A percentile compares a stretch with the other conserved stretches of the same genome.
These are phyloP conservation scores for Volucella inflata DNA, from an alignment of 2,888 invertebrate genomes.

Conservation along the genomic window DNA sequence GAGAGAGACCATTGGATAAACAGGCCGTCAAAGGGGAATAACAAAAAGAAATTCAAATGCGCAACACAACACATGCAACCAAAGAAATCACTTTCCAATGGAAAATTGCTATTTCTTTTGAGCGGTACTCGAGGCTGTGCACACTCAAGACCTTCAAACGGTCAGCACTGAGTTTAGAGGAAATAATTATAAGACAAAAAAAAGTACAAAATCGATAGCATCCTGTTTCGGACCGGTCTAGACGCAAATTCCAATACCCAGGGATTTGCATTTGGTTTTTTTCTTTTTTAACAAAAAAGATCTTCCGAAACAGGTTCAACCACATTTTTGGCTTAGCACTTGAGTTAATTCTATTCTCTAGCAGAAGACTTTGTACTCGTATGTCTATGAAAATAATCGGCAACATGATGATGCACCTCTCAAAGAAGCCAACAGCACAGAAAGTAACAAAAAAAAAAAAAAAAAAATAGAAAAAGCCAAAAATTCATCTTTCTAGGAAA, in stretches of 20 bases:
- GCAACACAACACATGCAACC: conserved; percentile 45
- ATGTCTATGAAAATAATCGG: not conserved
- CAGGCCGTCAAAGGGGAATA: conserved; percentile 39
- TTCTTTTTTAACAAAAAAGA: conserved; percentile 3
- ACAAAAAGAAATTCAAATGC: conserved; percentile 61
- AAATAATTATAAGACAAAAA: conserved; percentile 17
- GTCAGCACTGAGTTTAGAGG: conserved; percentile 23
- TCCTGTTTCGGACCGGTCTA: conserved; percentile 58
- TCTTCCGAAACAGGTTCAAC: conserved; percentile 56
- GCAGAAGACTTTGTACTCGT: not conserved
- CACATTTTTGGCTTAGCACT: conserved; percentile 25
- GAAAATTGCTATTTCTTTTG: conserved; percentile 55
- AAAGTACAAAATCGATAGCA: conserved; percentile 40
- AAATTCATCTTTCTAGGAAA: not conserved
- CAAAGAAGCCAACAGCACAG: not conserved
- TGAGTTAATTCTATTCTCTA: conserved; percentile 38
- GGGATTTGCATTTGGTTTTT: not conserved
- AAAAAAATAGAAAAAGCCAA: not conserved
- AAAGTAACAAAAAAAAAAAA: not conserved
- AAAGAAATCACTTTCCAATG: conserved; percentile 68
- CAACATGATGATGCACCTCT: not conserved
- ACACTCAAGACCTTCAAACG: conserved; percentile 27
- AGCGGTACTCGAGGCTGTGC: conserved; percentile 20
- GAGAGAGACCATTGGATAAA: conserved; percentile 51
- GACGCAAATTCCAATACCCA: conserved; percentile 22